Percentiles rank a stretch among this genome's conserved stretches.
Evolutionary conservation across 2,797 vertebrate species (phyloP).

Genomic region (Urosaurus nigricauda): DNA sequence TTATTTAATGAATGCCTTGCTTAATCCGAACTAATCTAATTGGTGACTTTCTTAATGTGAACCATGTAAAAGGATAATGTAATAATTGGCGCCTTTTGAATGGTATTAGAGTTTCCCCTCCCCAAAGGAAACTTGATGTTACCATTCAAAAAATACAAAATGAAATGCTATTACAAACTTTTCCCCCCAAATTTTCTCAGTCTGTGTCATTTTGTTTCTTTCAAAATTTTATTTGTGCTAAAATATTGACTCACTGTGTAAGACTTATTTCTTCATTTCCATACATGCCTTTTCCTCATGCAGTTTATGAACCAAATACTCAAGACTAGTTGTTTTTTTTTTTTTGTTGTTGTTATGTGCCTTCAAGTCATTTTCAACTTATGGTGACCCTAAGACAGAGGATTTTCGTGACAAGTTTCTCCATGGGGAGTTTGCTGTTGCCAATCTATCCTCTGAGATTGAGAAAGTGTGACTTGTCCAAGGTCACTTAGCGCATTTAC

Average conservation of each 20-base stretch:
- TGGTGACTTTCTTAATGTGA: slow-evolving; percentile 5
- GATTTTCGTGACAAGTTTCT: no score
- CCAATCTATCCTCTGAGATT: no score
- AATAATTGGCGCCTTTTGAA: not conserved
- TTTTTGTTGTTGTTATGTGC: no score
- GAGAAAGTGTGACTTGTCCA: no score
- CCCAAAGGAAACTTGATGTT: not conserved
- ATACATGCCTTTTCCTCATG: not conserved
- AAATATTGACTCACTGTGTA: not conserved
- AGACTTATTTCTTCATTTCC: not conserved
- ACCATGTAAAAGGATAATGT: not conserved
- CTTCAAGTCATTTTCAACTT: no score
- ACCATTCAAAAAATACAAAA: not conserved
- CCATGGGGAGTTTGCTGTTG: no score
- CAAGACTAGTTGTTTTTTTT: not conserved
- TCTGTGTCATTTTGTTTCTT: not conserved
- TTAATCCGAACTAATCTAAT: slow-evolving; percentile 37
- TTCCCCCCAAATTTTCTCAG: no score
- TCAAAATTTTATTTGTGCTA: not conserved
- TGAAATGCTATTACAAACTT: not conserved
- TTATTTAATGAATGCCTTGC: slow-evolving; percentile 1
- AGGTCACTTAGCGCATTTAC: not conserved
- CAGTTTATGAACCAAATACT: not conserved
- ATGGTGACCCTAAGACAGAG: no score
- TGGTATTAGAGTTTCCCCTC: not conserved